A percentile compares a stretch with the other conserved stretches of the same genome.
Evolutionary conservation across 1,140 invertebrate genomes (phyloP).

Genomic region (Metaphire vulgaris): DNA sequence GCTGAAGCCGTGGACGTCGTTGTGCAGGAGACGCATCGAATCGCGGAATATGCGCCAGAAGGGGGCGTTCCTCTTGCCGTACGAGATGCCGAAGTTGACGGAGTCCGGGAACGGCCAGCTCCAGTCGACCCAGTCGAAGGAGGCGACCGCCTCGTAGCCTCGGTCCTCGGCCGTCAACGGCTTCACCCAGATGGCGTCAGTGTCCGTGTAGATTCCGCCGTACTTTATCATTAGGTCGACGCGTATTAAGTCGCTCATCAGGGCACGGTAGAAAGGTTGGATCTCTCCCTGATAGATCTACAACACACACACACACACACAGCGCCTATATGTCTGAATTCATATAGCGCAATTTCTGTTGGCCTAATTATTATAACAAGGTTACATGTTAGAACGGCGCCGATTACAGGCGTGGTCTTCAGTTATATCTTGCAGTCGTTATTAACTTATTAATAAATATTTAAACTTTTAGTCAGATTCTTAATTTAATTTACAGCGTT

Average conservation of each 20-base stretch:
- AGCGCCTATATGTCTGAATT: too few species aligned
- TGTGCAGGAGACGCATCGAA: constrained; percentile 15
- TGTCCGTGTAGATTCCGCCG: constrained; percentile 31
- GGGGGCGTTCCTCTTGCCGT: constrained; percentile 21
- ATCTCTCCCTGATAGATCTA: constrained; percentile 26
- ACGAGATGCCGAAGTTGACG: constrained; percentile 28
- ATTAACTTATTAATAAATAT: too few species aligned
- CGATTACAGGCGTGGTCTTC: too few species aligned
- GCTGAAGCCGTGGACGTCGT: constrained; percentile 24
- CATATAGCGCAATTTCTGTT: too few species aligned
- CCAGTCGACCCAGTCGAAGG: constrained; percentile 31
- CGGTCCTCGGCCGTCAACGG: constrained; percentile 24
- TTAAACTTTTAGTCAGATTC: too few species aligned
- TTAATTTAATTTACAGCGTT: too few species aligned
- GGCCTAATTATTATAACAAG: too few species aligned
- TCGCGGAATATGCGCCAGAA: constrained; percentile 27
- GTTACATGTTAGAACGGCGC: too few species aligned
- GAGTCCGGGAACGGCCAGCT: constrained; percentile 22
- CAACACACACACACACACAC: too few species aligned
- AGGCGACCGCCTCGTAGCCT: constrained; percentile 31
- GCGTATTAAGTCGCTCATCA: constrained; percentile 31
- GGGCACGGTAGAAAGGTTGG: constrained; percentile 12
- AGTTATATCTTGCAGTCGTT: too few species aligned
- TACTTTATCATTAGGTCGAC: constrained; percentile 30
- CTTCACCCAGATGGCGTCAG: constrained; percentile 31